Base-by-base conservation (phyloP, 2,113 vertebrate genomes). In the Microcebus jonahi region DNA sequence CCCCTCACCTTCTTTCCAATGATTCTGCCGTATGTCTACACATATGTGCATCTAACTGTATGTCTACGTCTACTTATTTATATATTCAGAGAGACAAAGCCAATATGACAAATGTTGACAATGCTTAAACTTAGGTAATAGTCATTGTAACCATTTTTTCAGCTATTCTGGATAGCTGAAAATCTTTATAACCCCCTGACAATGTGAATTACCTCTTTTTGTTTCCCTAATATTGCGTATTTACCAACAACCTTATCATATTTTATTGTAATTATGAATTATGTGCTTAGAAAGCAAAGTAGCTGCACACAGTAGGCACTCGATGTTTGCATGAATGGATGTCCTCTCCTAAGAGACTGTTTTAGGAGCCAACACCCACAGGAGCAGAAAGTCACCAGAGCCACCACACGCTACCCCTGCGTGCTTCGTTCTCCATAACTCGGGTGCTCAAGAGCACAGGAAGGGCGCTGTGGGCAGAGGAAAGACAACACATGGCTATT, bases 201-300 rank as follows among this genome's bases (percentile, higher is more conserved):
- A 80, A 88, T 76, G 81, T 21, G n/a, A 77, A 88, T 94, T 20
- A 36, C 63, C 73, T 57, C 80, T 89, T 59, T 89, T 45, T 81
- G 14, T 14, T 50, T 65, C 80, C 45, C 6, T 82, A 70, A 77
- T 29, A 48, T 29, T 71, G 42, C 67, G 2, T 27, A 20, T 82
- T 90, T 83, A 31, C 63, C 67, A 48, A 25, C 18, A 73, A 25
- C 42, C 55, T 68, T 18, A 63, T 31, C 63, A 81, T 15, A 25
- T 50, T 89, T 23, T 29, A 55, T 63, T 25, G 17, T 48, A 27
- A 87, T 83, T 68, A 59, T 39, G 13, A 27, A 84, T 83, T 63
- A 59, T 48, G 15, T 42, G 59, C 87, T 95, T 27, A 57, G 55
- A 59, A 84, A 70, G 7, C 42, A 77, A 12, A 63, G 31, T 6